Evolutionary conservation across 1,140 invertebrate species (phyloP).

Genomic region (Eriosoma lanigerum): DNA sequence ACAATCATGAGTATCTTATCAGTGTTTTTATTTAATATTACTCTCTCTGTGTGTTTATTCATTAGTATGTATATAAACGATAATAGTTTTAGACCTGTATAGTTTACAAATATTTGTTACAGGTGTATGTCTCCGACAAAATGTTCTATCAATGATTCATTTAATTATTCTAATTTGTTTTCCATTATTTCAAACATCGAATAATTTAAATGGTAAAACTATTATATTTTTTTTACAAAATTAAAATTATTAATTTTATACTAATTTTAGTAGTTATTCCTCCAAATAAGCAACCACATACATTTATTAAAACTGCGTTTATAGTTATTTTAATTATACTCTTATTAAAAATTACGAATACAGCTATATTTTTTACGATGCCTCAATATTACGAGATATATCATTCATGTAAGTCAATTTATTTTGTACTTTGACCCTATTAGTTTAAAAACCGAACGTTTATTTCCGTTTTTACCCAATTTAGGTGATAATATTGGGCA

Average conservation of each 20-base stretch:
- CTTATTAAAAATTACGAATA: neutral
- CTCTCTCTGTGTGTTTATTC: no score
- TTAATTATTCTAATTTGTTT: neutral
- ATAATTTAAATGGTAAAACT: neutral
- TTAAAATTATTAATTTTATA: no score
- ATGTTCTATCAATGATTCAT: neutral
- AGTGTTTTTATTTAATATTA: no score
- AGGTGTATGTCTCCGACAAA: slow-evolving; percentile 2
- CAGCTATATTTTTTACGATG: neutral
- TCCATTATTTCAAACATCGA: neutral
- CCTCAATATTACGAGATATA: neutral
- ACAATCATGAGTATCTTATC: no score
- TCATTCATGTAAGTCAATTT: neutral
- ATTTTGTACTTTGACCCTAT: neutral
- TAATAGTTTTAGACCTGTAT: no score
- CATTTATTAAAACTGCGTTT: neutral
- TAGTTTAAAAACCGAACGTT: neutral
- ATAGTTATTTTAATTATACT: neutral
- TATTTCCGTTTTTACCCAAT: neutral
- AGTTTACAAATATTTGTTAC: neutral
- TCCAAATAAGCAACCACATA: neutral
- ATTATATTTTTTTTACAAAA: no score
- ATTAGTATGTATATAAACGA: no score
- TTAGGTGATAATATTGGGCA: neutral
- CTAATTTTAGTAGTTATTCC: neutral